Evolutionary conservation across 2,888 invertebrate species (phyloP).

Genomic region (Mythimna impura): DNA sequence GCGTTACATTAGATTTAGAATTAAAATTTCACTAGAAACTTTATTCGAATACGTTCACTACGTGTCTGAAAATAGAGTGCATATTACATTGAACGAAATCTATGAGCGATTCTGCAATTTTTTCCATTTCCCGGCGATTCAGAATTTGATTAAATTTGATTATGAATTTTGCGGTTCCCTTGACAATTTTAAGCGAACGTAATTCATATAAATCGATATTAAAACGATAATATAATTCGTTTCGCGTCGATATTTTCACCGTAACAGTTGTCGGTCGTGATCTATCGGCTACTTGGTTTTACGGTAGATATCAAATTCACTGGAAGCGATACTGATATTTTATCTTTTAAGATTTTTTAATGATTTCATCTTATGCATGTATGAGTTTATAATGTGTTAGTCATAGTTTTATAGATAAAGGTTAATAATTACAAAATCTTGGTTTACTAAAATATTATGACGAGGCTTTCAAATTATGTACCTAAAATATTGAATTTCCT

Average conservation of each 20-base stretch:
- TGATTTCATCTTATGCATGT: slow-evolving; percentile 22
- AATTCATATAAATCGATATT: slow-evolving; percentile 63
- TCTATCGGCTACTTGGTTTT: slow-evolving; percentile 68
- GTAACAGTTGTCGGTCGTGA: slow-evolving; percentile 69
- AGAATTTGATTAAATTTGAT: slow-evolving; percentile 25
- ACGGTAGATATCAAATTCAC: slow-evolving; percentile 49
- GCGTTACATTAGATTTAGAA: slow-evolving; percentile 11
- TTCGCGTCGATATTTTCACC: slow-evolving; percentile 73
- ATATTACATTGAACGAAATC: slow-evolving; percentile 6
- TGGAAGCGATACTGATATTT: slow-evolving; percentile 61
- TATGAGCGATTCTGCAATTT: slow-evolving; percentile 21
- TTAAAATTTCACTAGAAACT: slow-evolving; percentile 9
- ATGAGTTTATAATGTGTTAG: slow-evolving; percentile 2
- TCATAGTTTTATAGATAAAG: slow-evolving; percentile 21
- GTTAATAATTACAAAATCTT: not conserved
- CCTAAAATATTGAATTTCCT: not conserved
- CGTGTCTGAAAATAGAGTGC: not conserved
- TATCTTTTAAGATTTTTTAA: slow-evolving; percentile 24
- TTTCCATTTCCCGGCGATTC: slow-evolving; percentile 39
- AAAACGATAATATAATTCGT: slow-evolving; percentile 71
- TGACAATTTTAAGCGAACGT: slow-evolving; percentile 54
- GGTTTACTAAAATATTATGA: too few relatives aligned
- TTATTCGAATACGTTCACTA: not conserved
- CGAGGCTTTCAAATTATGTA: not conserved
- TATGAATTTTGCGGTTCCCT: slow-evolving; percentile 57